Conservation (phyloP, 2,888 invertebrate species). For the Brachypterus glaber region DNA sequence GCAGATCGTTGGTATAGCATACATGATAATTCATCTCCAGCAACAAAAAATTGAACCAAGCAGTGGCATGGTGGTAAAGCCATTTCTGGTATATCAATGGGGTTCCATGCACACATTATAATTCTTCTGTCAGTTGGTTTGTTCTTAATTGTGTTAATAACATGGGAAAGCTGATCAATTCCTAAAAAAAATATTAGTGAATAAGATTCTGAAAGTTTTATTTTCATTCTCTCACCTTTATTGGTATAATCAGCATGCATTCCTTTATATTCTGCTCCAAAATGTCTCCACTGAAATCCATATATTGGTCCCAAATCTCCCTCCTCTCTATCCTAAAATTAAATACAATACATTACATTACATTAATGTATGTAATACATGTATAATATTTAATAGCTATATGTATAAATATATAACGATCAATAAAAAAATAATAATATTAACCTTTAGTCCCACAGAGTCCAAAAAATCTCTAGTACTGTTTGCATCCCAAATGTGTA, state of each 20-base stretch:
- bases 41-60: constrained; percentile 89
- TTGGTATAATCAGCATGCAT: constrained; percentile 70
- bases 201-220: too few relatives aligned
- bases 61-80: constrained; percentile 96
- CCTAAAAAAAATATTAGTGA: constrained; percentile 5
- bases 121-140: constrained; percentile 84
- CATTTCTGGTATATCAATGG: constrained; percentile 78
- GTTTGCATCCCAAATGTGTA: constrained; percentile 96
- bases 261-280: constrained; percentile 80
- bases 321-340: constrained; percentile 76
- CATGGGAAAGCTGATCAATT: constrained; percentile 68
- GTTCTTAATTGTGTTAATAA: constrained; percentile 70
- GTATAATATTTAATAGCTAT: too few relatives aligned
- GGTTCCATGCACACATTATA: constrained; percentile 94
- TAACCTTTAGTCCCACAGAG: constrained; percentile 69
- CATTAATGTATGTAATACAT: too few relatives aligned
- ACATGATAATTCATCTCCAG: constrained; percentile 74
- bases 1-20: constrained; percentile 93
- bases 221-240: too few relatives aligned
- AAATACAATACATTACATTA: too few relatives aligned
- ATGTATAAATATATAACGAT: too few relatives aligned
- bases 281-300: constrained; percentile 98
- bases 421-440: too few relatives aligned
- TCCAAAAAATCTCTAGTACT: constrained; percentile 85
- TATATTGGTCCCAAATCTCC: constrained; percentile 96